These are phyloP conservation scores for Enteromius fasciolatus DNA, from an alignment of 2,797 vertebrate genomes.

Conservation along the genomic window DNA sequence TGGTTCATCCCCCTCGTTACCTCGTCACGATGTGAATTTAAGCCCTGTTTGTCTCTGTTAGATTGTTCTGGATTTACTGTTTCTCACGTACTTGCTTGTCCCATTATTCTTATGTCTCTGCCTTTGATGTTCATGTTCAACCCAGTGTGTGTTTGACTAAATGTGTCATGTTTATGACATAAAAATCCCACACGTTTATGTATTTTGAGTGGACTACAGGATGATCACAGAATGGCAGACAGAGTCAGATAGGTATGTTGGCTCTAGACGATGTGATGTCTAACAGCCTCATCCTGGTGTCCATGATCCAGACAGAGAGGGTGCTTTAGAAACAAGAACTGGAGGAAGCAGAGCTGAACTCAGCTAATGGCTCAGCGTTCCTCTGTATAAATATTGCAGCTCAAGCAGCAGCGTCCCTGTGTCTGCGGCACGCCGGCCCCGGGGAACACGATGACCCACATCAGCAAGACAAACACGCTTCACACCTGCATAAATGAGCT, in stretches of 20 bases:
- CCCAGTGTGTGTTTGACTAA: neutral
- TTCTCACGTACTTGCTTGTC: too few species aligned
- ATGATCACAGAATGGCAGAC: neutral
- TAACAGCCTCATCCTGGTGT: neutral
- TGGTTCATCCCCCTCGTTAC: too few species aligned
- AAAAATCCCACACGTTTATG: neutral
- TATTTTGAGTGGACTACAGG: neutral
- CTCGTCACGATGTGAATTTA: too few species aligned
- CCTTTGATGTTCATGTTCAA: too few species aligned
- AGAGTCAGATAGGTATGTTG: neutral
- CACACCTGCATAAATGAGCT: constrained; percentile 41
- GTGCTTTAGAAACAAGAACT: neutral
- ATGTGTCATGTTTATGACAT: neutral
- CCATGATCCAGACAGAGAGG: neutral
- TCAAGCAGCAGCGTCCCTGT: neutral
- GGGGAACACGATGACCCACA: constrained; percentile 44
- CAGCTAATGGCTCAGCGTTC: neutral
- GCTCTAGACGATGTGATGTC: neutral
- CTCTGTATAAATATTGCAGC: neutral
- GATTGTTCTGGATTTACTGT: too few species aligned
- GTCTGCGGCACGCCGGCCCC: neutral
- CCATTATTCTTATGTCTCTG: too few species aligned
- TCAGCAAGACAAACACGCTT: constrained; percentile 41
- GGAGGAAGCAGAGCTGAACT: neutral
- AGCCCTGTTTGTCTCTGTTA: too few species aligned